These are phyloP conservation scores for Drosophila putrida DNA, from an alignment of 2,888 invertebrate genomes.

Conservation along the genomic window DNA sequence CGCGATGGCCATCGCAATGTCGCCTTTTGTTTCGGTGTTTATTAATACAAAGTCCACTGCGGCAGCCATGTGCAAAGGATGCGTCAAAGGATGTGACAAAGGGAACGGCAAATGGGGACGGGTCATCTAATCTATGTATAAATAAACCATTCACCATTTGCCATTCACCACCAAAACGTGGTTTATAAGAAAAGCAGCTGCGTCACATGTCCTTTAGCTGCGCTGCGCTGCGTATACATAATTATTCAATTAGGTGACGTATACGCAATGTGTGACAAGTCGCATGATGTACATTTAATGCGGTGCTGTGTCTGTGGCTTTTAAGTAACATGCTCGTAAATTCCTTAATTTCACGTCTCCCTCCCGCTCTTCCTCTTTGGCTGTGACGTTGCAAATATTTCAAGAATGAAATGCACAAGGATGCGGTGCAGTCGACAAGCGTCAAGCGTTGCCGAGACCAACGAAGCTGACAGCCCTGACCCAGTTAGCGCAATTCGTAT, in stretches of 20 bases:
- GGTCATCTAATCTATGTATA: constrained; percentile 29
- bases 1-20: constrained; percentile 16
- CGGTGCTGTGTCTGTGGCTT: constrained; percentile 10
- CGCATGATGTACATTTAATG: constrained; percentile 8
- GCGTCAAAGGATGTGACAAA: neutral
- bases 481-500: constrained; percentile 62
- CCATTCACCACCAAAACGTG: neutral
- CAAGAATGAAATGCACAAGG: constrained; percentile 23
- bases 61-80: constrained; percentile 13
- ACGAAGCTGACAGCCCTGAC: constrained; percentile 67
- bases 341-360: neutral
- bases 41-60: constrained; percentile 30
- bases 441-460: constrained; percentile 63
- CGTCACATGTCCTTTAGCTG: constrained; percentile 14
- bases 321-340: constrained; percentile 2
- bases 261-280: constrained; percentile 28
- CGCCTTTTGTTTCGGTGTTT: constrained; percentile 35
- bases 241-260: constrained; percentile 37
- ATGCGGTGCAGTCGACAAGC: constrained; percentile 38
- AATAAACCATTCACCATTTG: constrained; percentile 13
- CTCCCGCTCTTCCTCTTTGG: too few relatives aligned
- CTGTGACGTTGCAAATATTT: constrained; percentile 36
- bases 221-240: neutral
- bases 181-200: constrained; percentile 6
- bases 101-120: neutral